These are phyloP conservation scores for Drosophila nasuta DNA, from an alignment of 1,140 invertebrate species.

Conservation along the genomic window DNA sequence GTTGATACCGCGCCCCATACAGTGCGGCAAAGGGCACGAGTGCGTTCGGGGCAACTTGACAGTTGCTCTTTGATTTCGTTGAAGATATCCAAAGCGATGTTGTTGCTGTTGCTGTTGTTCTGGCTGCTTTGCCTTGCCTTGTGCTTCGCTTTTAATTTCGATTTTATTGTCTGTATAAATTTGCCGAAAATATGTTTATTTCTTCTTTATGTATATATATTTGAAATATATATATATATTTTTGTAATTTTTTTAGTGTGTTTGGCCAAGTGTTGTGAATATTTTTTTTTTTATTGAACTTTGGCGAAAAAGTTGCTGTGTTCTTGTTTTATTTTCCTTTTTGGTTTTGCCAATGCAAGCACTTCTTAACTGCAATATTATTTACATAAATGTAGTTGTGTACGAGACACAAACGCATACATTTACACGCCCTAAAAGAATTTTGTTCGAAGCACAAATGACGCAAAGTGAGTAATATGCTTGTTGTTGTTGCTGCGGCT, in stretches of 20 bases:
- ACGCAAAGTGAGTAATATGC: conserved; percentile 55
- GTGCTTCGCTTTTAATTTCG: conserved; percentile 2
- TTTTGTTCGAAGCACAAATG: conserved; percentile 53
- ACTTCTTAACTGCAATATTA: conserved; percentile 50
- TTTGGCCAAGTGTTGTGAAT: conserved; percentile 13
- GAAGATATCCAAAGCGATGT: conserved; percentile 83
- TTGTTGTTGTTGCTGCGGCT: conserved; percentile 31
- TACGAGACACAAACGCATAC: conserved; percentile 1
- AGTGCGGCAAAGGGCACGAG: conserved; percentile 78
- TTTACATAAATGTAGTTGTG: conserved; percentile 8
- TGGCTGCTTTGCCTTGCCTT: conserved; percentile 45
- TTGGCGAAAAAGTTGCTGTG: conserved; percentile 58
- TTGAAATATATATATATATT: too few species aligned
- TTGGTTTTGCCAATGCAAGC: conserved; percentile 71
- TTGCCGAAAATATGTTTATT: conserved; percentile 44
- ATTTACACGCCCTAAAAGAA: conserved; percentile 49
- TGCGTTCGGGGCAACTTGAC: conserved; percentile 84
- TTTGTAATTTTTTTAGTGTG: conserved; percentile 20
- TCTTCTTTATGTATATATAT: conserved; percentile 9
- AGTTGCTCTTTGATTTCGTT: conserved; percentile 83
- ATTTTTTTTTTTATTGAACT: conserved; percentile 10
- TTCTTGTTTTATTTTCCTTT: conserved; percentile 29
- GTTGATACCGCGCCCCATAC: conserved; percentile 82
- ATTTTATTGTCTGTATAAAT: conserved; percentile 11
- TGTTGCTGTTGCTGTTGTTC: conserved; percentile 30